phyloP scores from a whole-genome alignment of 2,113 vertebrate genomes.

The Nyctereutes procyonoides region DNA sequence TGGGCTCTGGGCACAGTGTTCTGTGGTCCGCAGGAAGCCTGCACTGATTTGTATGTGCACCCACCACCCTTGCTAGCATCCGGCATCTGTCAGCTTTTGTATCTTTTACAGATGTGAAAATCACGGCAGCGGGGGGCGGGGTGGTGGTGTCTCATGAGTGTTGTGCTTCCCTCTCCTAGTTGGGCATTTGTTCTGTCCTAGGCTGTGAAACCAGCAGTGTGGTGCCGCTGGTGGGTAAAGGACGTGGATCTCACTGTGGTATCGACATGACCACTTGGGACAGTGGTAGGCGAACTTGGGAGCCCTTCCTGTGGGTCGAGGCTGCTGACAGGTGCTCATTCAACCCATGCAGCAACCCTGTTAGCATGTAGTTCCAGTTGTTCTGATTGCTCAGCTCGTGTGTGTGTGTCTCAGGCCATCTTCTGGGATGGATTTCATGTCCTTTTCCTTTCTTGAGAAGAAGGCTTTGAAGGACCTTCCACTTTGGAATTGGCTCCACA shows the following conservation, averaged over 20 bases:
- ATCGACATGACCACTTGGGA: background rate
- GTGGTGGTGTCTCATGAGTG: background rate
- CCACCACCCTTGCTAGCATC: background rate
- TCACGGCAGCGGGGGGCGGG: background rate
- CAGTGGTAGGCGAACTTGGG: background rate
- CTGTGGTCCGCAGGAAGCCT: background rate
- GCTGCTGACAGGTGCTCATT: background rate
- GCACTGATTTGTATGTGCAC: accelerated
- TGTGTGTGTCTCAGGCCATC: background rate
- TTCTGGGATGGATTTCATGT: background rate
- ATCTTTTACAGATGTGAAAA: background rate
- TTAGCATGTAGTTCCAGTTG: background rate
- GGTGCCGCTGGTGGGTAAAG: background rate
- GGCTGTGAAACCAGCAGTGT: background rate
- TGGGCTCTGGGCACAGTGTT: background rate
- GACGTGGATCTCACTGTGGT: accelerated
- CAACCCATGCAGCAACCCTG: accelerated
- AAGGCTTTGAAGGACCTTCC: background rate
- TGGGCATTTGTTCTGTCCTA: background rate
- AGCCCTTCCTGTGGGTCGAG: accelerated
- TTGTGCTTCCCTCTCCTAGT: background rate
- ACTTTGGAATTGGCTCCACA: background rate
- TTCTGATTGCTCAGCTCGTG: background rate
- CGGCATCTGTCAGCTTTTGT: background rate
- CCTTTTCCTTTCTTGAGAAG: background rate